phyloP scores from a whole-genome alignment of 2,888 invertebrate genomes.

The Iphiclides podalirius region DNA sequence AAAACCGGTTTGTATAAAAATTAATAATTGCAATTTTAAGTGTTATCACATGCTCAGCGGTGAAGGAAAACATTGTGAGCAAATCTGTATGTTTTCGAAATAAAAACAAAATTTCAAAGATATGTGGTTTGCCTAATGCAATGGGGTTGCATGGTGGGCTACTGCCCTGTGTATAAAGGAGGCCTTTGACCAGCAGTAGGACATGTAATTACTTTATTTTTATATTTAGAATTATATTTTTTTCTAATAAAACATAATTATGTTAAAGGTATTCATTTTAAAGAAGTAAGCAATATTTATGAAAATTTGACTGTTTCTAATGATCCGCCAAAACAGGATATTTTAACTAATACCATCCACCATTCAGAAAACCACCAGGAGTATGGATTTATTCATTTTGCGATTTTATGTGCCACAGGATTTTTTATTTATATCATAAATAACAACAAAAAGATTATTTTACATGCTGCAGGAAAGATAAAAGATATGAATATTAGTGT shows the following conservation, averaged over 20 bases:
- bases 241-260: too few relatives aligned
- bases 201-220: too few relatives aligned
- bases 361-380: constrained; percentile 7
- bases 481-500: constrained; percentile 29
- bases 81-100: too few relatives aligned
- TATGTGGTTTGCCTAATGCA: too few relatives aligned
- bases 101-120: too few relatives aligned
- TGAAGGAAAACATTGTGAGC: too few relatives aligned
- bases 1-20: constrained; percentile 10
- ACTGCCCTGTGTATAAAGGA: too few relatives aligned
- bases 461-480: constrained; percentile 37
- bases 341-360: constrained; percentile 3
- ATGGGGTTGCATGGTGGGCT: too few relatives aligned
- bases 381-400: constrained; percentile 37
- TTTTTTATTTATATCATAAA: constrained; percentile 47
- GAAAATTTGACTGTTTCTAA: constrained; percentile 4
- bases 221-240: too few relatives aligned
- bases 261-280: constrained; percentile 19
- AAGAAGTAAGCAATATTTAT: constrained; percentile 1
- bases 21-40: too few relatives aligned
- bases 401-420: constrained; percentile 53
- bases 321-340: neutral
- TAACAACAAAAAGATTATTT: constrained; percentile 44
- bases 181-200: too few relatives aligned
- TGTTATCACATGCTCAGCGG: too few relatives aligned